phyloP scores from a whole-genome alignment of 2,113 vertebrate genomes.

The Albula glossodonta region DNA sequence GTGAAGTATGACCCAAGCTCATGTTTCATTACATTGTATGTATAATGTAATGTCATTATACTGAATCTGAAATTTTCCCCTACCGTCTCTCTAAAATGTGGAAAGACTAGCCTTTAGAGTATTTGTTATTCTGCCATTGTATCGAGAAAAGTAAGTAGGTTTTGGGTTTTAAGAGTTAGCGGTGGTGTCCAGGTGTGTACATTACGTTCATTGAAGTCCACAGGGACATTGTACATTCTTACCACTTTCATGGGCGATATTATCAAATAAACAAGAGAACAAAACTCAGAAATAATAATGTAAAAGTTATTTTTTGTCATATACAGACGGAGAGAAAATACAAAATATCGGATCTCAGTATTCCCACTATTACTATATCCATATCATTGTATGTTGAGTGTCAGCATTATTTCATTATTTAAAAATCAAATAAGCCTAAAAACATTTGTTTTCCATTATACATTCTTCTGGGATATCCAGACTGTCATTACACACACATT shows the following conservation, averaged over 20 bases:
- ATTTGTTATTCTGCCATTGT: too few species aligned
- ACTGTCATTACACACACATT: slow-evolving; percentile 74
- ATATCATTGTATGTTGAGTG: background rate
- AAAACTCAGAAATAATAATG: background rate
- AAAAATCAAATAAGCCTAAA: slow-evolving; percentile 47
- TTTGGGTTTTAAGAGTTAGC: too few species aligned
- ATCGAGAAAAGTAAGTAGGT: too few species aligned
- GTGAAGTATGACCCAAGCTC: too few species aligned
- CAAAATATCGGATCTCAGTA: background rate
- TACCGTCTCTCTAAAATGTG: too few species aligned
- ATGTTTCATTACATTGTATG: too few species aligned
- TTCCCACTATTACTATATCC: background rate
- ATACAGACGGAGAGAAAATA: background rate
- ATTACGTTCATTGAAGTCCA: too few species aligned
- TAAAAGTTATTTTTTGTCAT: background rate
- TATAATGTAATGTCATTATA: too few species aligned
- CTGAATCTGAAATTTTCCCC: too few species aligned
- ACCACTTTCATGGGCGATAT: background rate
- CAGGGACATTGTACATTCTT: background rate
- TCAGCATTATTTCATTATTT: slow-evolving; percentile 15
- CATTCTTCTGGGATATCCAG: slow-evolving; percentile 51
- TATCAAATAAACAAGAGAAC: background rate
- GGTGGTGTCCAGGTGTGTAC: too few species aligned
- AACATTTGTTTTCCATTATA: slow-evolving; percentile 71
- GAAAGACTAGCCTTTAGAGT: too few species aligned